Evolutionary conservation across 2,888 invertebrate species (phyloP).

Genomic region (Urechis unicinctus): DNA sequence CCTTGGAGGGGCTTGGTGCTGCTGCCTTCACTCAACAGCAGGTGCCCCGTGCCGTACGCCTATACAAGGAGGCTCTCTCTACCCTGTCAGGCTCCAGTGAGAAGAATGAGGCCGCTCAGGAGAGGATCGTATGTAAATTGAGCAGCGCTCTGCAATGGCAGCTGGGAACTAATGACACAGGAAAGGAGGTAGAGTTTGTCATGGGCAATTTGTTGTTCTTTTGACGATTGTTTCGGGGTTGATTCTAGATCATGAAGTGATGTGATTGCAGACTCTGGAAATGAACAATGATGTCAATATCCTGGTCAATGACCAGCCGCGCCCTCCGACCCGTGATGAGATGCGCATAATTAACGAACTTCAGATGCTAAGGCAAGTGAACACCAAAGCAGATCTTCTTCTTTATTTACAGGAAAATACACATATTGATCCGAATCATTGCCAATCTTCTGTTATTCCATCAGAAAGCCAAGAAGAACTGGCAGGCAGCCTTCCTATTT

Average conservation of each 20-base stretch:
- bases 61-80: constrained; percentile 16
- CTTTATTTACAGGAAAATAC: background rate
- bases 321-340: background rate
- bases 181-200: no score
- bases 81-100: constrained; percentile 4
- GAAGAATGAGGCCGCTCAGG: constrained; percentile 10
- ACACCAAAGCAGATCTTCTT: background rate
- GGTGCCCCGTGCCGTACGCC: constrained; percentile 12
- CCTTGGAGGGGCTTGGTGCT: constrained; percentile 24
- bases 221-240: no score
- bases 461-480: background rate
- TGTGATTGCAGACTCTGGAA: no score
- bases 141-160: constrained; percentile 11
- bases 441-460: no score
- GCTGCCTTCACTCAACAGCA: constrained; percentile 17
- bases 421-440: background rate
- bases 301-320: background rate
- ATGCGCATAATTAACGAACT: background rate
- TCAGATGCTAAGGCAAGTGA: background rate
- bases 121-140: constrained; percentile 19
- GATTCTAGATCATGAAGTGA: no score
- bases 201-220: no score
- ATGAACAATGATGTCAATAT: no score
- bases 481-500: background rate
- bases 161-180: constrained; percentile 3